Conservation (phyloP, 1,140 invertebrate species). For the Lordiphosa collinella region DNA sequence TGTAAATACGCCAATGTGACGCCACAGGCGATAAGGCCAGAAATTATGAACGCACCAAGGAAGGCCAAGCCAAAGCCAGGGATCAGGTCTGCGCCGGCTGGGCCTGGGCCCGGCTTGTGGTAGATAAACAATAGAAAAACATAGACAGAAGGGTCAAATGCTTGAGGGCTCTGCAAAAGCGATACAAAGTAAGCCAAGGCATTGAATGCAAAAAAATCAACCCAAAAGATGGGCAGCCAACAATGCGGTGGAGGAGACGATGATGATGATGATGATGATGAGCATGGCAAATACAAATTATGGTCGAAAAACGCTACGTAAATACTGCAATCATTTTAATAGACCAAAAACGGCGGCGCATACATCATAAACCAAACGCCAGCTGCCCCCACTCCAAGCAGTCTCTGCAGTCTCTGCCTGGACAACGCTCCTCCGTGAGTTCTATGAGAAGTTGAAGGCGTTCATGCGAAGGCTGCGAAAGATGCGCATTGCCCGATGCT, state of each 20-base stretch:
- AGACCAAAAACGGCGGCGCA: slow-evolving; percentile 76
- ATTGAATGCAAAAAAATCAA: slow-evolving; percentile 37
- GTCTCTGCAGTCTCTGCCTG: slow-evolving; percentile 7
- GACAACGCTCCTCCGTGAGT: slow-evolving; percentile 21
- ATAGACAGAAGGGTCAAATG: slow-evolving; percentile 62
- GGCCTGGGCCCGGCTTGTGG: slow-evolving; percentile 38
- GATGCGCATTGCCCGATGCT: slow-evolving; percentile 28
- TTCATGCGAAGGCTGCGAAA: slow-evolving; percentile 43
- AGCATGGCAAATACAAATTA: slow-evolving; percentile 75
- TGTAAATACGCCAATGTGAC: slow-evolving; percentile 69
- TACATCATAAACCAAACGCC: slow-evolving; percentile 77
- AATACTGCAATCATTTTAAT: slow-evolving; percentile 78
- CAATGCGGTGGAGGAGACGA: slow-evolving; percentile 19
- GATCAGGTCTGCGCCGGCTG: not conserved
- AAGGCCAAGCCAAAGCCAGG: slow-evolving; percentile 7
- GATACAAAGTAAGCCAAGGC: slow-evolving; percentile 35
- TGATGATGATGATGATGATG: slow-evolving; percentile 61
- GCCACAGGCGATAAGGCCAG: slow-evolving; percentile 56
- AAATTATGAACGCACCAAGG: slow-evolving; percentile 60
- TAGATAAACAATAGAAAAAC: slow-evolving; percentile 75
- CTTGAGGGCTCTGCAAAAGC: slow-evolving; percentile 31
- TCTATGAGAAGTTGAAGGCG: slow-evolving; percentile 39
- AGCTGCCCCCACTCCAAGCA: slow-evolving; percentile 10
- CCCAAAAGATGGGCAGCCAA: slow-evolving; percentile 24
- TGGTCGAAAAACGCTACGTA: slow-evolving; percentile 73